Conservation (phyloP, 2,797 vertebrate species). For the Enteromius viviparus region DNA sequence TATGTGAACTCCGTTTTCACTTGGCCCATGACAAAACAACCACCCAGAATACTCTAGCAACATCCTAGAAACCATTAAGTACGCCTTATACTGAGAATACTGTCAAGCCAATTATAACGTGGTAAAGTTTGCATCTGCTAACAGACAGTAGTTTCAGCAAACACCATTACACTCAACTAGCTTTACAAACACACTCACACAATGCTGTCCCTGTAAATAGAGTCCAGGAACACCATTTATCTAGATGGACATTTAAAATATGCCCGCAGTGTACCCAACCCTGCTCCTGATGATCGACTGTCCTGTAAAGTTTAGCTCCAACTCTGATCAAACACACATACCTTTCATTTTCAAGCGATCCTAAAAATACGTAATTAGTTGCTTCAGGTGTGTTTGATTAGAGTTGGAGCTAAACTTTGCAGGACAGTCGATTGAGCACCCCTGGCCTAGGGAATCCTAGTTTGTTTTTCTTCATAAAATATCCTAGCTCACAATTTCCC, state of each 20-base stretch:
- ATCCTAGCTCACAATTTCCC: background rate
- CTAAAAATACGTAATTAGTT: too few species aligned
- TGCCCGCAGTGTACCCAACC: background rate
- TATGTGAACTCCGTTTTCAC: background rate
- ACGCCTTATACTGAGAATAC: background rate
- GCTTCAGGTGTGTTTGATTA: too few species aligned
- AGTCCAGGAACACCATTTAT: background rate
- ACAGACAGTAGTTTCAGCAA: background rate
- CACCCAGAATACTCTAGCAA: background rate
- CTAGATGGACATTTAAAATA: background rate
- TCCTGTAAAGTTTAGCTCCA: too few species aligned
- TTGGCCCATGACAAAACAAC: background rate
- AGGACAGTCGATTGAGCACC: too few species aligned
- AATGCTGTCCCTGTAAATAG: background rate
- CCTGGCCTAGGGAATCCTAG: background rate
- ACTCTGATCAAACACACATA: too few species aligned
- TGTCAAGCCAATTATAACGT: background rate
- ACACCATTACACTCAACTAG: background rate
- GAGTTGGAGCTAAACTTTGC: too few species aligned
- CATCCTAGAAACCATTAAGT: background rate
- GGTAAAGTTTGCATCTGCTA: background rate
- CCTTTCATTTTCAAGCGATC: too few species aligned
- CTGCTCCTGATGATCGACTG: too few species aligned
- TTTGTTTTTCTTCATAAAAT: background rate
- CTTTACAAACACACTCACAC: constrained; percentile 16